Conservation (phyloP, 1,140 invertebrate genomes). For the Drosophila nigrodunni region DNA sequence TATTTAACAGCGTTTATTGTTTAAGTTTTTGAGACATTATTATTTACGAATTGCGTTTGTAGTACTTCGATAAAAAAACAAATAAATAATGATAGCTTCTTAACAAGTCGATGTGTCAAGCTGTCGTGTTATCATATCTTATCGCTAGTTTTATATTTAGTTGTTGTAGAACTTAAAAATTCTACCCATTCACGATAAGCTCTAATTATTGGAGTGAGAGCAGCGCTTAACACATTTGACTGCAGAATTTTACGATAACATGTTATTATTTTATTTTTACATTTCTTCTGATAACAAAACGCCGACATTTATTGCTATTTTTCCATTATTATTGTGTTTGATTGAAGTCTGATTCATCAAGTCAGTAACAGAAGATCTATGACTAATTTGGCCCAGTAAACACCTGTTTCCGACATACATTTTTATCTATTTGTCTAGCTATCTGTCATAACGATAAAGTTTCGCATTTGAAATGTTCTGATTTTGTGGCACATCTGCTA, state of each 20-base stretch:
- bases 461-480: constrained; percentile 26
- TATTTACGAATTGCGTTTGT: not conserved
- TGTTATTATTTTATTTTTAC: not conserved
- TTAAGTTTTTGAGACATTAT: not conserved
- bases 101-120: constrained; percentile 3
- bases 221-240: constrained; percentile 18
- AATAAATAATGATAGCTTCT: not conserved
- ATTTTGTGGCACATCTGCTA: constrained; percentile 46
- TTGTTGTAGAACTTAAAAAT: constrained; percentile 42
- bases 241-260: constrained; percentile 30
- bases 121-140: constrained; percentile 34
- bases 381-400: constrained; percentile 17
- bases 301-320: not conserved
- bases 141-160: constrained; percentile 34
- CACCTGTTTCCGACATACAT: constrained; percentile 16
- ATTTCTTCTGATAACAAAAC: constrained; percentile 7
- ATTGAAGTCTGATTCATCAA: constrained; percentile 27
- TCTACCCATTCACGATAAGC: constrained; percentile 41
- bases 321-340: not conserved
- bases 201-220: constrained; percentile 34
- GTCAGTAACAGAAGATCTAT: constrained; percentile 18
- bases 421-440: constrained; percentile 29
- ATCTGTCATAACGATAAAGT: constrained; percentile 21
- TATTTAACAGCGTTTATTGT: constrained; percentile 32
- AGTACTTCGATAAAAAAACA: constrained; percentile 1